Base-by-base conservation (phyloP, 2,797 vertebrate genomes). In the Knipowitschia caucasica region DNA sequence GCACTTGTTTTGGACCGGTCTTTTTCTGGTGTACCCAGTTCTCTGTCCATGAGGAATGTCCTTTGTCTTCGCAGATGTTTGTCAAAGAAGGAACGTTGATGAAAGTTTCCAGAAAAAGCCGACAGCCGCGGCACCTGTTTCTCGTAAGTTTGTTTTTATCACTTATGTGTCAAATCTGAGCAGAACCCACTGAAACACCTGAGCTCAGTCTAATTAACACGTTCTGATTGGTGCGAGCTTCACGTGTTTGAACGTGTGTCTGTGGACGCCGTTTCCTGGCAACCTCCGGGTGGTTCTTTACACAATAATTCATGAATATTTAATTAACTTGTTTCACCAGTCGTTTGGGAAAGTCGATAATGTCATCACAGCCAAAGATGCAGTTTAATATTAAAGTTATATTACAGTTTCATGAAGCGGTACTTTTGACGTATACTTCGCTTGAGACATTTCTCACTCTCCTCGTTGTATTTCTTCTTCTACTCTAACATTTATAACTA, bases 11-110 rank as follows among this genome's bases (percentile, higher is more conserved):
- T n/a, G n/a, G n/a, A n/a, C n/a, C n/a, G n/a, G n/a, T n/a, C n/a
- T n/a, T n/a, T n/a, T n/a, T n/a, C n/a, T n/a, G n/a, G n/a, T n/a
- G n/a, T n/a, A n/a, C n/a, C n/a, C n/a, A n/a, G n/a, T n/a, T n/a
- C n/a, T n/a, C n/a, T n/a, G n/a, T n/a, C n/a, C n/a, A n/a, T n/a
- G n/a, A n/a, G n/a, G n/a, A 4, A 36, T 50, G 9, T 4, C 26
- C 34, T 49, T 38, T 51, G 81, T 24, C 72, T 69, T 71, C 77
- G 44, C 84, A 99, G 96, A 88, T 94, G 78, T 98, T 98, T 81
- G 92, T 99, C 35, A 99, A 98, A 82, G 96, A 99, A 74, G 96
- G 96, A 42, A 98, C 95, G 0, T 88, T 99, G 54, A 95, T 95
- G 94, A 98, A 96, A 83, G 91, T 98, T 26, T 94, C 93, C 0